These are phyloP conservation scores for Patiria pectinifera DNA, from an alignment of 53 echinoderm and acorn worm genomes.

Conservation along the genomic window DNA sequence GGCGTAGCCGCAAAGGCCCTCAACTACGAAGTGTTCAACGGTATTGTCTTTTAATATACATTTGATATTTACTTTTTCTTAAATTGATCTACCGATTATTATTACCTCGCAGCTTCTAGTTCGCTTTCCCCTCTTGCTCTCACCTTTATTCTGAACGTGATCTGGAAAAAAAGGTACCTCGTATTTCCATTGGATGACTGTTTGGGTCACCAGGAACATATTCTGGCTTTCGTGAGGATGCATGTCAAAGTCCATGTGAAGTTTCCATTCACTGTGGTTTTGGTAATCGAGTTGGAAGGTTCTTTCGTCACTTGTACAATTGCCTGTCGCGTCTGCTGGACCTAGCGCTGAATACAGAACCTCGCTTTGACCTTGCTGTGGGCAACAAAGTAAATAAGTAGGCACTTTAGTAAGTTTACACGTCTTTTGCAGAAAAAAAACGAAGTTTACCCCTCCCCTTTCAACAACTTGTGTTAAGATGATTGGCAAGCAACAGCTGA, in stretches of 20 bases:
- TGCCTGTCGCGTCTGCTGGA: not conserved
- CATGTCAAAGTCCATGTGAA: not conserved
- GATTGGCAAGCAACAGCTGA: too few relatives aligned
- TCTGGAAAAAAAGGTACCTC: not conserved
- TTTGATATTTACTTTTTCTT: too few relatives aligned
- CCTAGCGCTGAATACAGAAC: not conserved
- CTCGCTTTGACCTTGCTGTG: not conserved
- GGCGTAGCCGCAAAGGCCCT: too few relatives aligned
- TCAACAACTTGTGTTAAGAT: too few relatives aligned
- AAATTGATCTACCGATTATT: too few relatives aligned
- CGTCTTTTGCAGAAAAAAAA: too few relatives aligned
- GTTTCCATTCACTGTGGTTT: not conserved
- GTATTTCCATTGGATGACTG: not conserved
- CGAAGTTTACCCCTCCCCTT: not conserved
- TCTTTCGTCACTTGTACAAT: not conserved
- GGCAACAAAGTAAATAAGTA: not conserved
- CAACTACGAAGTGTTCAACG: too few relatives aligned
- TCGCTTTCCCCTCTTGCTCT: not conserved
- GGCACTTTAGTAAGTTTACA: too few relatives aligned
- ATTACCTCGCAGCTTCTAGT: not conserved
- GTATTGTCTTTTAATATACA: too few relatives aligned
- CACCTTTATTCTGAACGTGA: not conserved
- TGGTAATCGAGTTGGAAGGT: not conserved
- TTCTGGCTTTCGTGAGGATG: not conserved
- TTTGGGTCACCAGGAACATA: not conserved